A percentile compares a stretch with the other conserved stretches of the same genome.
phyloP scores from a whole-genome alignment of 1,140 invertebrate genomes.

The Eumaeus atala region DNA sequence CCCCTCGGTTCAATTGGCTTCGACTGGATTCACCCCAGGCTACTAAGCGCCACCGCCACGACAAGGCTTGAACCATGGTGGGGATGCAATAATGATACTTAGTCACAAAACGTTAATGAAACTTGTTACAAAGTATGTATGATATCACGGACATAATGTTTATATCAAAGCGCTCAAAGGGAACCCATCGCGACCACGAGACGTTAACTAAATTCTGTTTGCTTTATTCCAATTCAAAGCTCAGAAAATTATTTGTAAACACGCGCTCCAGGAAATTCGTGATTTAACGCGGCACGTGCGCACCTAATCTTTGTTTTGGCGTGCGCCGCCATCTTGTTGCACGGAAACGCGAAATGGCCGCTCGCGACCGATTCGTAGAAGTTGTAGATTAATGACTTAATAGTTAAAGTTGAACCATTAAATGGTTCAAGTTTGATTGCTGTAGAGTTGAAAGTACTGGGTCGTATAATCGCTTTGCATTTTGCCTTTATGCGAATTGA shows the following conservation, averaged over 20 bases:
- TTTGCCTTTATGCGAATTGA: slow-evolving; percentile 25
- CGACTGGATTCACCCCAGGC: too few species aligned
- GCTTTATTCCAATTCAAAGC: slow-evolving; percentile 40
- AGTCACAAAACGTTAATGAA: not conserved
- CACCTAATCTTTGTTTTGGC: slow-evolving; percentile 31
- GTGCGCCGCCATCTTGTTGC: slow-evolving; percentile 33
- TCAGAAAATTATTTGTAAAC: slow-evolving; percentile 52
- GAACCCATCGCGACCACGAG: slow-evolving; percentile 16
- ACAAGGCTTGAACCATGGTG: too few species aligned
- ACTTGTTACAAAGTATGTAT: not conserved
- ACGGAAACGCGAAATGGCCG: slow-evolving; percentile 40
- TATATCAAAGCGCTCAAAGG: not conserved
- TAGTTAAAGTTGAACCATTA: slow-evolving; percentile 53
- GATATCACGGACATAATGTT: too few species aligned
- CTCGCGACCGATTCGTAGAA: slow-evolving; percentile 37
- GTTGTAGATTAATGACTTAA: slow-evolving; percentile 53
- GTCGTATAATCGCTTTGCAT: slow-evolving; percentile 38
- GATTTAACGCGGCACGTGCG: slow-evolving; percentile 45
- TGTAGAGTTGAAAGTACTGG: slow-evolving; percentile 44
- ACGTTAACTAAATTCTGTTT: slow-evolving; percentile 43
- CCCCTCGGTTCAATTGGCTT: too few species aligned
- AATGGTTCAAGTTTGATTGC: slow-evolving; percentile 38
- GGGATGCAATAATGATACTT: too few species aligned
- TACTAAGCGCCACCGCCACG: too few species aligned
- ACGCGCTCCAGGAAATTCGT: slow-evolving; percentile 39